Percentiles rank a stretch among this genome's conserved stretches.
Evolutionary conservation across 2,113 vertebrate species (phyloP).

Genomic region (human): GRCh38 chr4:28092501-28093000

Average conservation of each 20-base stretch:
- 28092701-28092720: background rate
- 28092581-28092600: background rate
- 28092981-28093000: background rate
- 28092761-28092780: background rate
- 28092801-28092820: background rate
- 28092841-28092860: background rate
- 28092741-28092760: background rate
- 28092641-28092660: background rate
- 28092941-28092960: background rate
- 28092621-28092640: background rate
- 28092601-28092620: background rate
- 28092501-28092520: background rate
- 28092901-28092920: background rate
- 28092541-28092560: too few species aligned
- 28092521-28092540: background rate
- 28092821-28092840: background rate
- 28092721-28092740: background rate
- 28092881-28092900: background rate
- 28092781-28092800: background rate
- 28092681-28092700: background rate
- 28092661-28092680: background rate
- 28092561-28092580: background rate
- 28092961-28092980: too few species aligned
- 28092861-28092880: background rate
- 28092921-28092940: fast-evolving